Conservation (phyloP, 2,113 vertebrate species). For the Guaruba guarouba region DNA sequence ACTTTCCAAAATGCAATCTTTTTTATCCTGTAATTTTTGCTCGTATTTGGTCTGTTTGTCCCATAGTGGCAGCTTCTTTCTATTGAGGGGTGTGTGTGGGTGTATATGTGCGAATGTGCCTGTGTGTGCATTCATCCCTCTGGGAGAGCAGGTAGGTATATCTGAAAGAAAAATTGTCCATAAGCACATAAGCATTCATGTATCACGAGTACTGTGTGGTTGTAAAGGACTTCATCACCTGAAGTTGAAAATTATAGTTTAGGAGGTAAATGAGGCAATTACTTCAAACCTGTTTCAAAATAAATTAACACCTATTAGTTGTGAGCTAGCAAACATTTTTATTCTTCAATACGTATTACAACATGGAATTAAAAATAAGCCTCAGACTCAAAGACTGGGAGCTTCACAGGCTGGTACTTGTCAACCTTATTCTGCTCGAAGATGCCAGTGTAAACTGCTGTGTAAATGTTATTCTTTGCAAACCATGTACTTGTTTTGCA, state of each 20-base stretch:
- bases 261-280: not conserved
- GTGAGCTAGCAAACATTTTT: not conserved
- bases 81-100: fast-evolving
- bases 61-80: not conserved
- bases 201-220: not conserved
- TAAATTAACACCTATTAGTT: not conserved
- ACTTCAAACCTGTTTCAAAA: not conserved
- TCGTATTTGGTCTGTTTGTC: not conserved
- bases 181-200: not conserved
- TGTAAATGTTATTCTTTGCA: not conserved
- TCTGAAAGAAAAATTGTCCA: not conserved
- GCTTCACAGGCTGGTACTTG: not conserved
- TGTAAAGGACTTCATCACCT: not conserved
- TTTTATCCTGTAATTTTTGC: not conserved
- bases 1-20: not conserved
- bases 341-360: not conserved
- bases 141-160: not conserved
- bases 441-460: not conserved
- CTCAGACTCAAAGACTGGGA: not conserved
- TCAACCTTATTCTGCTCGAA: not conserved
- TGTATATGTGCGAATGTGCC: fast-evolving
- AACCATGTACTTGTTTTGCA: not conserved
- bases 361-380: not conserved
- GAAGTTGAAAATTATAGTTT: not conserved
- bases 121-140: not conserved